Evolutionary conservation across 2,113 vertebrate genomes (phyloP).

Genomic region (Platanista minor): DNA sequence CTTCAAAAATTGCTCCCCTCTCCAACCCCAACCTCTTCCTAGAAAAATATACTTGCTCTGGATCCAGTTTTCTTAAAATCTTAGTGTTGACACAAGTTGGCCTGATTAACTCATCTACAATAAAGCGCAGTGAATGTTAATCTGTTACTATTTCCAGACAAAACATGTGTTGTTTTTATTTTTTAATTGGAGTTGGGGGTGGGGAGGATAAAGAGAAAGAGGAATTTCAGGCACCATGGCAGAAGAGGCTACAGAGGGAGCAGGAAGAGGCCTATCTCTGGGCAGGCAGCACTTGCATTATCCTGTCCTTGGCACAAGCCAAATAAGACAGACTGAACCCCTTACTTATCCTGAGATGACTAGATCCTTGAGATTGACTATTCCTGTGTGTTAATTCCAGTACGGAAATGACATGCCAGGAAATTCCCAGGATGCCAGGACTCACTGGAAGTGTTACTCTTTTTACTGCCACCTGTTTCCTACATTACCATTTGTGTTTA

Average conservation of each 20-base stretch:
- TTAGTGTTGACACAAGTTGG: background rate
- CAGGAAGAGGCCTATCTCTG: background rate
- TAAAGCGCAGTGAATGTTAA: background rate
- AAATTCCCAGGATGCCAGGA: slow-evolving; percentile 13
- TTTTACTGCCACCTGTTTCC: slow-evolving; percentile 39
- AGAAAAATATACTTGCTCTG: background rate
- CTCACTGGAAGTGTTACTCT: slow-evolving; percentile 4
- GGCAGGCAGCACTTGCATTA: background rate
- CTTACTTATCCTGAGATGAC: background rate
- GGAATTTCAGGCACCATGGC: background rate
- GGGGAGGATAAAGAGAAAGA: background rate
- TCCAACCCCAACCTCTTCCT: background rate
- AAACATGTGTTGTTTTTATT: background rate
- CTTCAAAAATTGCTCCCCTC: background rate
- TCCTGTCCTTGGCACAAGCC: too few species aligned
- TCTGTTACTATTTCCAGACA: background rate
- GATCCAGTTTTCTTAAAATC: background rate
- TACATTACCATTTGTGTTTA: background rate
- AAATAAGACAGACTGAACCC: background rate
- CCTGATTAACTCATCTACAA: background rate
- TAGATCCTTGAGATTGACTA: background rate
- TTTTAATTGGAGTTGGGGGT: background rate
- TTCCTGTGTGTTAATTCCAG: slow-evolving; percentile 2
- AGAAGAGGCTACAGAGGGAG: background rate
- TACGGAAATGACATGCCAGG: slow-evolving; percentile 8